These are phyloP conservation scores for Brachionus asplanchnoidis DNA, from an alignment of 1,140 invertebrate genomes.

Conservation along the genomic window DNA sequence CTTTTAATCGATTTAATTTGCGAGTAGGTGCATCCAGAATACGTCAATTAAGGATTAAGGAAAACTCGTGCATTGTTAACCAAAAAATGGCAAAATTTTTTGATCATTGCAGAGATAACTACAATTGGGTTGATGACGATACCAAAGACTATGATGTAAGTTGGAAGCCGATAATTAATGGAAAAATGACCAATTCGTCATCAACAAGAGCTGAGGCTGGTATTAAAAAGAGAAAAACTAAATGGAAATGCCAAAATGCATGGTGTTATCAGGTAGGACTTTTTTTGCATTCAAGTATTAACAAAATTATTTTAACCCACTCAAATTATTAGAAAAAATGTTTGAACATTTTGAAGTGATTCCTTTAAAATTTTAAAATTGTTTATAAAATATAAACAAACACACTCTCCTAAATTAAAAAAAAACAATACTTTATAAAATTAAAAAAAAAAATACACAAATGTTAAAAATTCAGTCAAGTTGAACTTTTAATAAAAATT, in stretches of 20 bases:
- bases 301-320: no score
- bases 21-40: constrained; percentile 52
- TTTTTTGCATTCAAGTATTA: no score
- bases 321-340: no score
- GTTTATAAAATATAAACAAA: no score
- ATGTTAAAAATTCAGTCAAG: no score
- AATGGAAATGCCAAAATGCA: constrained; percentile 34
- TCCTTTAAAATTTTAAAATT: no score
- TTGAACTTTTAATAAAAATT: no score
- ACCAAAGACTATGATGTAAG: constrained; percentile 50
- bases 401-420: no score
- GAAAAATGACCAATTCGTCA: background rate
- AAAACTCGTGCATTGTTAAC: constrained; percentile 51
- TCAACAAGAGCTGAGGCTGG: constrained; percentile 15
- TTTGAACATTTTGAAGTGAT: no score
- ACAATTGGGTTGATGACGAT: constrained; percentile 55
- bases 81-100: constrained; percentile 45
- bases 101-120: constrained; percentile 51
- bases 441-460: no score
- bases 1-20: constrained; percentile 45
- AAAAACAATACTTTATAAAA: no score
- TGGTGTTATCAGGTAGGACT: constrained; percentile 26
- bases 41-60: constrained; percentile 53
- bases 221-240: background rate
- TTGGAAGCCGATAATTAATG: constrained; percentile 46